These are phyloP conservation scores for Oryzias celebensis DNA, from an alignment of 2,113 vertebrate genomes.

Conservation along the genomic window DNA sequence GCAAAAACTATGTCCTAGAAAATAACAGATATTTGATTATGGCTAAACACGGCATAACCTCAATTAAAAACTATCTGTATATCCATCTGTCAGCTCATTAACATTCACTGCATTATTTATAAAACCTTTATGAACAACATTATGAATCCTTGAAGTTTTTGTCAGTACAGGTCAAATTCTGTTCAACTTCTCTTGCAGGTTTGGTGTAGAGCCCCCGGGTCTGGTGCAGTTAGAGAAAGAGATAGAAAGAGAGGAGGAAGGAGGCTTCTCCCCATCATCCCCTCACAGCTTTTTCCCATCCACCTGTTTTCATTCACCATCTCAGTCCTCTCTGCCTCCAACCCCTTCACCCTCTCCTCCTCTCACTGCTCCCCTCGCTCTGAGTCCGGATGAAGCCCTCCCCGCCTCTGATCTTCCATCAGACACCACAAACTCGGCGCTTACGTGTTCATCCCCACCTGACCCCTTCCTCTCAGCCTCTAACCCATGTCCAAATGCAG, in stretches of 20 bases:
- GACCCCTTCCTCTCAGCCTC: slow-evolving; percentile 42
- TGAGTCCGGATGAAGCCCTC: slow-evolving; percentile 46
- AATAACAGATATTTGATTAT: no score
- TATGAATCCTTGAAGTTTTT: background rate
- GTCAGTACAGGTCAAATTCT: background rate
- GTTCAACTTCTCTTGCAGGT: slow-evolving; percentile 74
- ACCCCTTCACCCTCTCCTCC: slow-evolving; percentile 30
- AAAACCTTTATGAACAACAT: background rate
- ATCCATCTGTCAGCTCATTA: no score
- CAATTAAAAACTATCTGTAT: no score
- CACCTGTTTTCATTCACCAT: slow-evolving; percentile 43
- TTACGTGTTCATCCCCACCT: slow-evolving; percentile 37
- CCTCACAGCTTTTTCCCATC: slow-evolving; percentile 53
- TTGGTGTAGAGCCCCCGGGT: slow-evolving; percentile 90
- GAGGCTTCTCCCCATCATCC: slow-evolving; percentile 81
- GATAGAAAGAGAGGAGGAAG: slow-evolving; percentile 90
- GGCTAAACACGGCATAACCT: no score
- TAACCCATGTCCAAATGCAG: slow-evolving; percentile 41
- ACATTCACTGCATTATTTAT: no score
- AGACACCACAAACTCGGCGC: slow-evolving; percentile 44
- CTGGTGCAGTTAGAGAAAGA: slow-evolving; percentile 95
- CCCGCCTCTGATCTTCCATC: slow-evolving; percentile 59
- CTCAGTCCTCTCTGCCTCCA: slow-evolving; percentile 27
- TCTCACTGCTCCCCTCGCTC: slow-evolving; percentile 46
- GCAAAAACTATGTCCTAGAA: no score